These are phyloP conservation scores for Arnoldichthys spilopterus DNA, from an alignment of 2,797 vertebrate species.

Conservation along the genomic window DNA sequence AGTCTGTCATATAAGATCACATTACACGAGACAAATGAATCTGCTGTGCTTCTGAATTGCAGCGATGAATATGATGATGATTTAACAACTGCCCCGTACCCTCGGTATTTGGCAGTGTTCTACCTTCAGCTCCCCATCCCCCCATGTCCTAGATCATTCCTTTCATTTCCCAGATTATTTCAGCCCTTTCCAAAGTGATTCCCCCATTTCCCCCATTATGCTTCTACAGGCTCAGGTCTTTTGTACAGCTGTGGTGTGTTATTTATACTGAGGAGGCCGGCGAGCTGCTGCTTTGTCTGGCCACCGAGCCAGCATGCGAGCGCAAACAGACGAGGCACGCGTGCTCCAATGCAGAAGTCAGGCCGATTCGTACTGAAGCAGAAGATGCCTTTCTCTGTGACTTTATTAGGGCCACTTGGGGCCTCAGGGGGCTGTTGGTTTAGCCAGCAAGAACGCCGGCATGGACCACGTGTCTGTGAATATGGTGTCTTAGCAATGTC, in stretches of 20 bases:
- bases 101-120: neutral
- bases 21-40: neutral
- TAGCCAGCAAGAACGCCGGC: slow-evolving; percentile 13
- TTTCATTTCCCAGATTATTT: neutral
- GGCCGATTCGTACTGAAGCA: slow-evolving; percentile 49
- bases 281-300: slow-evolving; percentile 25
- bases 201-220: too few relatives aligned
- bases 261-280: slow-evolving; percentile 18
- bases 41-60: neutral
- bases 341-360: slow-evolving; percentile 36
- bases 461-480: neutral
- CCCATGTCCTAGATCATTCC: neutral
- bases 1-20: neutral
- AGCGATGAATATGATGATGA: neutral
- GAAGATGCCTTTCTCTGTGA: slow-evolving; percentile 44
- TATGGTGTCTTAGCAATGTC: neutral
- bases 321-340: slow-evolving; percentile 33
- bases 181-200: neutral
- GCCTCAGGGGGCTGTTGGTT: slow-evolving; percentile 41
- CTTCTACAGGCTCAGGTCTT: neutral
- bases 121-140: neutral
- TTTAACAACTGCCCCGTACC: neutral
- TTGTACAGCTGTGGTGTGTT: slow-evolving; percentile 6
- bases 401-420: slow-evolving; percentile 48
- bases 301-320: slow-evolving; percentile 39